Conservation (phyloP, 2,888 invertebrate genomes). For the Hypomecis punctinalis region DNA sequence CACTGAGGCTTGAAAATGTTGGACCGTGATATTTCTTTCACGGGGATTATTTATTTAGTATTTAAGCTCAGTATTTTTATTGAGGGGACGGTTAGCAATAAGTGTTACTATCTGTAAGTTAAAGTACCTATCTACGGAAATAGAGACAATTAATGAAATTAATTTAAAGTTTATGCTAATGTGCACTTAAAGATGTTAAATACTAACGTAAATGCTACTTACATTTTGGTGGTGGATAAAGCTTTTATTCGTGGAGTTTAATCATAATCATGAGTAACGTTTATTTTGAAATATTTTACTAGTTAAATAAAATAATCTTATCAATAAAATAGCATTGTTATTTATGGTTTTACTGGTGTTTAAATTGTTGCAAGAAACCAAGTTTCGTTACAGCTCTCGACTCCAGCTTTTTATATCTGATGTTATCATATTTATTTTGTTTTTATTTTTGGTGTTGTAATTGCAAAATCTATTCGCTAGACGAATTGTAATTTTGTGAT, state of each 20-base stretch:
- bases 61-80: slow-evolving; percentile 55
- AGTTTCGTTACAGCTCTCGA: too few species aligned
- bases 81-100: slow-evolving; percentile 60
- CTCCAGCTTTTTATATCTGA: too few species aligned
- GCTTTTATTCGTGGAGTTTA: slow-evolving; percentile 72
- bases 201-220: slow-evolving; percentile 72
- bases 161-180: slow-evolving; percentile 45
- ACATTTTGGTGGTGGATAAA: slow-evolving; percentile 75
- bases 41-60: slow-evolving; percentile 45
- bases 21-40: slow-evolving; percentile 38
- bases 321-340: slow-evolving; percentile 60
- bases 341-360: slow-evolving; percentile 64
- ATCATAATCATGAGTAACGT: slow-evolving; percentile 71
- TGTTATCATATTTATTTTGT: too few species aligned
- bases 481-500: too few species aligned
- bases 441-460: too few species aligned
- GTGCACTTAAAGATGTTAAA: slow-evolving; percentile 57
- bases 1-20: slow-evolving; percentile 56
- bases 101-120: slow-evolving; percentile 68
- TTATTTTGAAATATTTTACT: slow-evolving; percentile 69
- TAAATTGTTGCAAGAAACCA: slow-evolving; percentile 49
- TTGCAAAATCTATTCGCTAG: too few species aligned
- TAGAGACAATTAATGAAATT: slow-evolving; percentile 46
- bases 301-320: slow-evolving; percentile 49
- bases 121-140: slow-evolving; percentile 46